Evolutionary conservation across 2,797 vertebrate species (phyloP), one percentile per base, ranked within the genome.

Genomic region (Gymnocypris eckloni): DNA sequence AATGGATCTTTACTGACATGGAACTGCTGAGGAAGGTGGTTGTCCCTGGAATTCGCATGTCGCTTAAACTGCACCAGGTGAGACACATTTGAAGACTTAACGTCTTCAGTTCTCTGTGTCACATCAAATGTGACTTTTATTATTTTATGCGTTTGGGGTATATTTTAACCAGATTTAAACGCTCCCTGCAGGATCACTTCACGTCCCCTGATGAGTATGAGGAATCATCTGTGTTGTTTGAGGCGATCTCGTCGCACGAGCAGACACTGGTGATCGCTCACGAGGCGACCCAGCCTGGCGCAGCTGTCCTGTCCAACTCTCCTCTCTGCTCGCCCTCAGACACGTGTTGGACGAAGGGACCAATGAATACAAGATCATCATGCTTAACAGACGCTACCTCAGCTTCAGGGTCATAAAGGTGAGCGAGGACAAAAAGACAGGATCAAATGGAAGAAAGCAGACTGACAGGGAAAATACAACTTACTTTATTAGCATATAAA

Each of bases 1-100:
- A 99, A 91, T 99, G 98, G 98, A 98, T 99, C 92, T 99, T 99
- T 86, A 97, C 98, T n/a, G 98, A 99, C 92, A 99, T 99, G 98
- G 98, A 99, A 87, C 94, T 99, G 79, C 95, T 99, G 88, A 96
- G 97, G 93, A 99, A 99, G 90, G 98, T 99, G 0, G 98, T 99
- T 61, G 98, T 99, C 73, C 98, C 98, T 87, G 98, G 97, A 91
- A 98, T 99, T 90, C 96, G 98, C 72, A 99, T 99, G 98, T 99
- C 98, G 79, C 96, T 99, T 81, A 99, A 99, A 92, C 92, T 99
- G 18, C 98, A 99, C 93, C 98, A 99, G 97, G 98, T 99, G 93
- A 75, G 71, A 81, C 28, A n/a, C 48, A 50, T 50, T 50, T 70
- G 64, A 11, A 81, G 70, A 43, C 2, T 66, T 16, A 41, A 13